Evolutionary conservation across 2,797 vertebrate species (phyloP).

Genomic region (Synaphobranchus kaupii): DNA sequence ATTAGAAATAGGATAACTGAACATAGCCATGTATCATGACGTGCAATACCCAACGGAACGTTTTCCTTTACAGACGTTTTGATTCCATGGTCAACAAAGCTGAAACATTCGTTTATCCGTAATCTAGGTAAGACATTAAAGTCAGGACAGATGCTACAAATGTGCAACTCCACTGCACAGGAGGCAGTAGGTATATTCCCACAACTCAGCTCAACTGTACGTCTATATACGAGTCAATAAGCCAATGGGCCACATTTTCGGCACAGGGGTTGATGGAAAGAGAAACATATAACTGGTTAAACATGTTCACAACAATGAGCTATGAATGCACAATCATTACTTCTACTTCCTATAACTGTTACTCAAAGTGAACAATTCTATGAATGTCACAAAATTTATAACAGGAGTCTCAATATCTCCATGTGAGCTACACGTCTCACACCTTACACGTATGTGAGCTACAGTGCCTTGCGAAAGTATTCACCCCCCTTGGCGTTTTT

Average conservation of each 20-base stretch:
- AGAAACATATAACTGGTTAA: neutral
- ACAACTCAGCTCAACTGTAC: neutral
- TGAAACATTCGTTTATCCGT: neutral
- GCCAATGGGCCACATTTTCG: neutral
- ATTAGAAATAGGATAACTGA: too few species aligned
- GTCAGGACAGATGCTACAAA: neutral
- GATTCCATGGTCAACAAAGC: neutral
- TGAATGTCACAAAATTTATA: neutral
- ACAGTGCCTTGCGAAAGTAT: too few species aligned
- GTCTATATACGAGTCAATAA: neutral
- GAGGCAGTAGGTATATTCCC: neutral
- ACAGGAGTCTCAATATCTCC: neutral
- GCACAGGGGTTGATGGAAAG: neutral
- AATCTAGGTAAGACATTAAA: neutral
- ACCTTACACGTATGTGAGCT: neutral
- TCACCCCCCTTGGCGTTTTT: too few species aligned
- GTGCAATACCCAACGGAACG: too few species aligned
- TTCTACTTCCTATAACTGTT: neutral
- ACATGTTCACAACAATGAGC: neutral
- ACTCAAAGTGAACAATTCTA: neutral
- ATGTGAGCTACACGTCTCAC: neutral
- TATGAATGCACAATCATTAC: neutral
- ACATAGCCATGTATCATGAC: too few species aligned
- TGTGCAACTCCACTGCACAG: neutral
- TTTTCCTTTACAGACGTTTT: too few species aligned